phyloP scores from a whole-genome alignment of 1,140 invertebrate genomes.

The Eueides isabella region DNA sequence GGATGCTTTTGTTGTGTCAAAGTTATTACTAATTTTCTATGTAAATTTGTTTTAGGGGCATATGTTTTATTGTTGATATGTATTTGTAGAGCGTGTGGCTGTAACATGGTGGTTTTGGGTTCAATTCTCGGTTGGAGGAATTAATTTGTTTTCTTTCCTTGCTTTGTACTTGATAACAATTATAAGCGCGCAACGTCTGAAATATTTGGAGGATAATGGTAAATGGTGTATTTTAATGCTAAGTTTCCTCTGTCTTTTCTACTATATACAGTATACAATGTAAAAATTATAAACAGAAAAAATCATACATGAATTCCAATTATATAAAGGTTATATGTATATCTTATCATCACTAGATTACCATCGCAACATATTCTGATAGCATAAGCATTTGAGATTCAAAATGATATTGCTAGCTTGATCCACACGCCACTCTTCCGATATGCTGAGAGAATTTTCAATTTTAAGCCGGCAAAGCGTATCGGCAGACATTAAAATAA shows the following conservation, averaged over 20 bases:
- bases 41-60: neutral
- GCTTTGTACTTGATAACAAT: too few relatives aligned
- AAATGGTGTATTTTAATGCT: neutral
- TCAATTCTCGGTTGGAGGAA: neutral
- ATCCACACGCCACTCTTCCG: conserved; percentile 41
- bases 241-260: neutral
- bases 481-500: conserved; percentile 72
- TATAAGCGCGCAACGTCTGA: too few relatives aligned
- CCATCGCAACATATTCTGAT: neutral
- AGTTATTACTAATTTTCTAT: neutral
- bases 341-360: neutral
- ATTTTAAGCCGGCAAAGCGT: conserved; percentile 60
- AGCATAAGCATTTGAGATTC: conserved; percentile 12
- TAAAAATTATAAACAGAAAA: too few relatives aligned
- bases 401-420: conserved; percentile 8
- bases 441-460: conserved; percentile 75
- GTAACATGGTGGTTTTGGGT: neutral
- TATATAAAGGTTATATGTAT: neutral
- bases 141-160: too few relatives aligned
- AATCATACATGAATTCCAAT: neutral
- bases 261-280: too few relatives aligned
- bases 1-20: conserved; percentile 1
- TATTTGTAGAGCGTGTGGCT: neutral
- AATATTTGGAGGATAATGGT: neutral
- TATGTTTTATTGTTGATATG: too few relatives aligned